Conservation (phyloP, 2,113 vertebrate genomes). For the Perccottus glenii region DNA sequence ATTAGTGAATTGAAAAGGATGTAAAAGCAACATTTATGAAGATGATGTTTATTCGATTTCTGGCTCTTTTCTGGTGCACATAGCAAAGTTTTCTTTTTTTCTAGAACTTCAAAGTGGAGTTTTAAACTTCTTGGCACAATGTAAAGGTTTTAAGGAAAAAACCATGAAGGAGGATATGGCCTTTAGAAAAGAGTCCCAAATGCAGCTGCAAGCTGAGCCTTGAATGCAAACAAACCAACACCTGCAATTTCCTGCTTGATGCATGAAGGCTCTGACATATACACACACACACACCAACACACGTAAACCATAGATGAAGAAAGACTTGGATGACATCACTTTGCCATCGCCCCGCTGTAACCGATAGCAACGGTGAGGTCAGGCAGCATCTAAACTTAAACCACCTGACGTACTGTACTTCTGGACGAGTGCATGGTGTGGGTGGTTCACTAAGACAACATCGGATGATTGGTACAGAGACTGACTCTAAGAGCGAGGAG, state of each 20-base stretch:
- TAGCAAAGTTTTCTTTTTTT: conserved; percentile 7
- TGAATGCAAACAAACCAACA: conserved; percentile 77
- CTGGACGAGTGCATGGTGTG: conserved; percentile 30
- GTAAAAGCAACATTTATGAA: conserved; percentile 6
- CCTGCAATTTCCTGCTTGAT: conserved; percentile 77
- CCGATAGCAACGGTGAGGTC: conserved; percentile 74
- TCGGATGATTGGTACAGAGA: conserved; percentile 20
- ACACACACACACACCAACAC: conserved; percentile 35
- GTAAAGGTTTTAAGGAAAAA: conserved; percentile 49
- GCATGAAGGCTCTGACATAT: conserved; percentile 68
- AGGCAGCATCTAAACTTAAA: conserved; percentile 64
- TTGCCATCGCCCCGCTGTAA: conserved; percentile 52
- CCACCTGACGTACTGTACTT: conserved; percentile 60
- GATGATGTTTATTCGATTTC: conserved; percentile 9
- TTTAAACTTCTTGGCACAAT: conserved; percentile 54
- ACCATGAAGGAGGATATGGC: conserved; percentile 63
- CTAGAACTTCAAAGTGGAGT: conserved; percentile 23
- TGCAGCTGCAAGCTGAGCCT: conserved; percentile 71
- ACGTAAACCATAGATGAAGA: conserved; percentile 49
- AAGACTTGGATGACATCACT: conserved; percentile 71
- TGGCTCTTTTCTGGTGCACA: conserved; percentile 3
- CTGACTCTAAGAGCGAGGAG: not conserved
- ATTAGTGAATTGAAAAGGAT: conserved; percentile 8
- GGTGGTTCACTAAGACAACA: not conserved
- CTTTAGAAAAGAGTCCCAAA: conserved; percentile 54